Conservation (phyloP, 2,113 vertebrate genomes). For the Sciurus niger region DNA sequence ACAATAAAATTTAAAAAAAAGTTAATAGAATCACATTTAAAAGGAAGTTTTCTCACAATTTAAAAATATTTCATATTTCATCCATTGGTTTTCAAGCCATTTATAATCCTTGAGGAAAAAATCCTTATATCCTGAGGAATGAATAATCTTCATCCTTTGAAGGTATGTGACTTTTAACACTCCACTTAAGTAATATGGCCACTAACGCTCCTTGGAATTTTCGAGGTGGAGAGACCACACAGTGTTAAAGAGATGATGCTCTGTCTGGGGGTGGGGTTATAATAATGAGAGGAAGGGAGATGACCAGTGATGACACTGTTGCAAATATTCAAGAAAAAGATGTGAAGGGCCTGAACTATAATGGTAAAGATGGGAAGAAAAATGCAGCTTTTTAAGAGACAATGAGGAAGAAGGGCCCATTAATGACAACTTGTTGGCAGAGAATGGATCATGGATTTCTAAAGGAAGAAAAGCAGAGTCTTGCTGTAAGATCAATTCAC, state of each 20-base stretch:
- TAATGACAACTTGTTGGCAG: slow-evolving; percentile 8
- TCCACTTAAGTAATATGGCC: neutral
- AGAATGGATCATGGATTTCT: neutral
- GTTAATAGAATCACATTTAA: slow-evolving; percentile 38
- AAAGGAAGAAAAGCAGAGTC: neutral
- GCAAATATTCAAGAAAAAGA: slow-evolving; percentile 16
- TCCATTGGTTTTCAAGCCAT: neutral
- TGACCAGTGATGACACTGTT: neutral
- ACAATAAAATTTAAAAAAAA: neutral
- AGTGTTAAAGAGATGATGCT: neutral
- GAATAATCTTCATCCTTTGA: neutral
- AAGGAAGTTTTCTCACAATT: slow-evolving; percentile 45
- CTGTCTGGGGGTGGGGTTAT: neutral
- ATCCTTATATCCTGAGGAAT: neutral
- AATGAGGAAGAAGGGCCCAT: neutral
- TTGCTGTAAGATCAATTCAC: neutral
- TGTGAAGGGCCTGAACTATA: neutral
- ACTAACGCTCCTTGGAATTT: neutral
- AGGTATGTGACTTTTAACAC: neutral
- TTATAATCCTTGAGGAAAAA: neutral
- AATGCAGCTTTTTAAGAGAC: neutral
- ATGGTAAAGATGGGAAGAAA: slow-evolving; percentile 7
- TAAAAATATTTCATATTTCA: slow-evolving; percentile 55
- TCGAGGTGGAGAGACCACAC: neutral
- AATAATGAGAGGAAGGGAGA: neutral